Base-by-base conservation (phyloP, 2,113 vertebrate species). In the Mesoclemmys tuberculata region DNA sequence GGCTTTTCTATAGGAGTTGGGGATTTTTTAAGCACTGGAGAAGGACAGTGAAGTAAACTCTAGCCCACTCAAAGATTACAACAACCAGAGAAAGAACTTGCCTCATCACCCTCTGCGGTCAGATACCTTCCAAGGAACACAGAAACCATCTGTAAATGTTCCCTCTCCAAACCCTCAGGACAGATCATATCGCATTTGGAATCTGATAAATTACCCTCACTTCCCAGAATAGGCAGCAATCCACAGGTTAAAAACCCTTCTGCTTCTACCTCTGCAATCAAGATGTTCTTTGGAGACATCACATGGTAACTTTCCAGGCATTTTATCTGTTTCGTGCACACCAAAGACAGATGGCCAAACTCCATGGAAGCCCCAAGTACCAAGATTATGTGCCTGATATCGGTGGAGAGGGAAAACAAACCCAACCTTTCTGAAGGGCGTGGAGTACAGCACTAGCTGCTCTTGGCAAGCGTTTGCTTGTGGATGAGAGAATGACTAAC, bases 381-480 rank as follows among this genome's bases (percentile, higher is more conserved):
- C 1, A 0, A 83, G 93, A 74, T 97, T 95, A 61, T 93, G 84
- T 85, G 90, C 79, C 46, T 92, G 44, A 82, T 86, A 61, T 86
- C 86, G 90, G 75, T 58, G 71, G n/a, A 77, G 82, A 81, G 94
- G 83, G 75, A 96, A 96, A 90, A 84, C 56, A 95, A 94, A 49
- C 38, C 82, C 82, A 87, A 26, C 58, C 94, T 83, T 90, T 83
- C 74, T 80, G 29, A 71, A 51, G 90, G 94, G 80, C 44, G 49
- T 58, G 84, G 91, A 51, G 49, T 79, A 88, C 64, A 89, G 90
- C 8, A 81, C 90, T 93, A 86, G 46, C 85, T 90, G 92, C 93
- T 94, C 90, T 85, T 85, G 90, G 94, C 93, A 46, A 1, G 8
- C 18, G 68, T 9, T 84, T 52, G 58, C 44, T 26, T 38, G 48